These are phyloP conservation scores for Diuraphis noxia DNA, from an alignment of 1,140 invertebrate species.

Conservation along the genomic window DNA sequence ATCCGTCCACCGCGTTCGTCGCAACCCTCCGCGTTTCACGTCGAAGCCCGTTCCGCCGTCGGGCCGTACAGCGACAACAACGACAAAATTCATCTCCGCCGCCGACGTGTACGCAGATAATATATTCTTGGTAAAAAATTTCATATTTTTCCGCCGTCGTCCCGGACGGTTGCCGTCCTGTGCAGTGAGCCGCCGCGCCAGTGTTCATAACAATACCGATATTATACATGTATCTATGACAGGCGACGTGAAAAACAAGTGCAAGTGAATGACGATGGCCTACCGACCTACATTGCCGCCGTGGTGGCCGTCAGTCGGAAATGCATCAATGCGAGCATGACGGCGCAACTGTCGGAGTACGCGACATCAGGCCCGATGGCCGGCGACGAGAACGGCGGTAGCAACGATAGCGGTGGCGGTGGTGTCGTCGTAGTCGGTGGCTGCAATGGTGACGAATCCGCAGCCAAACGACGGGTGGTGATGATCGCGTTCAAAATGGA, in stretches of 20 bases:
- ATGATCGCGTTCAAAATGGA: constrained; percentile 46
- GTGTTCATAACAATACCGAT: not conserved
- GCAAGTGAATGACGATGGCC: constrained; percentile 45
- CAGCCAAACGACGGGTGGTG: not conserved
- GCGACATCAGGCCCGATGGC: not conserved
- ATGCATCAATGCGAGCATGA: not conserved
- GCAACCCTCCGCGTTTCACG: not conserved
- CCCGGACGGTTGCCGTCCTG: constrained; percentile 39
- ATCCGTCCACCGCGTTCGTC: not conserved
- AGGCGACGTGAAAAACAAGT: constrained; percentile 18
- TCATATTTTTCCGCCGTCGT: not conserved
- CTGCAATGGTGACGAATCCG: too few relatives aligned
- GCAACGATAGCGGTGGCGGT: not conserved
- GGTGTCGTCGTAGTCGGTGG: not conserved
- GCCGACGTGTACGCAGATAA: constrained; percentile 21
- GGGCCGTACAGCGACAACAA: not conserved
- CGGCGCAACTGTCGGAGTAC: constrained; percentile 36
- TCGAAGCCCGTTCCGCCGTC: not conserved
- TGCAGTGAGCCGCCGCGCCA: not conserved
- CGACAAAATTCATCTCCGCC: not conserved
- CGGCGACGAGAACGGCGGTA: constrained; percentile 22
- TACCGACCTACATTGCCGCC: constrained; percentile 21
- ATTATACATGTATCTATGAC: not conserved
- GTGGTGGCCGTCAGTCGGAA: not conserved
- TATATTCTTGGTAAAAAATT: not conserved